Conservation (phyloP, 2,113 vertebrate genomes). For the Sceloporus undulatus region DNA sequence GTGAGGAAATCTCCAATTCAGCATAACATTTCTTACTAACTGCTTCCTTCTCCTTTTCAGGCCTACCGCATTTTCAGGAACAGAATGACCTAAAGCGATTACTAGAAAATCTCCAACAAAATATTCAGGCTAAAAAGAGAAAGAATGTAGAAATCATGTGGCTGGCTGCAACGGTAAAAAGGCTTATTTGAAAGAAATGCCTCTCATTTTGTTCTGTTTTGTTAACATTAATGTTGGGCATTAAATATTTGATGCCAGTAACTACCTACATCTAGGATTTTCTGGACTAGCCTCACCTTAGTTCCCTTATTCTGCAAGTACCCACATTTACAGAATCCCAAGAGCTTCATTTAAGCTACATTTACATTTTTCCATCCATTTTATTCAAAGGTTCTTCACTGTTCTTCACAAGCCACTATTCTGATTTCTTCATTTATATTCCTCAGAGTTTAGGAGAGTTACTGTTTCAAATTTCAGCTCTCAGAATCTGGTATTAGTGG, state of each 20-base stretch:
- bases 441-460: no score
- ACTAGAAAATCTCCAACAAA: conserved; percentile 95
- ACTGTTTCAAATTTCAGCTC: no score
- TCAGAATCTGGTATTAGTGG: no score
- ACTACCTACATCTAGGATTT: not conserved
- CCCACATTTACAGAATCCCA: not conserved
- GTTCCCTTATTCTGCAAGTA: not conserved
- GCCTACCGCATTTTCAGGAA: conserved; percentile 92
- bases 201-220: conserved; percentile 9
- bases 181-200: not conserved
- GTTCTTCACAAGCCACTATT: not conserved
- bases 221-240: conserved; percentile 1
- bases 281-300: not conserved
- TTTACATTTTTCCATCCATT: not conserved
- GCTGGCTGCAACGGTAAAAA: conserved; percentile 91
- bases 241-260: not conserved
- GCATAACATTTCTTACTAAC: not conserved
- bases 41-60: conserved; percentile 69
- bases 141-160: conserved; percentile 99
- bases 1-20: not conserved
- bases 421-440: not conserved
- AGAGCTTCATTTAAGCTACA: conserved; percentile 9
- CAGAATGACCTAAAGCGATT: conserved; percentile 94
- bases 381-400: not conserved
- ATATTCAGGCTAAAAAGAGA: conserved; percentile 93